Conservation (phyloP, 2,888 invertebrate genomes). For the Athalia cordata region DNA sequence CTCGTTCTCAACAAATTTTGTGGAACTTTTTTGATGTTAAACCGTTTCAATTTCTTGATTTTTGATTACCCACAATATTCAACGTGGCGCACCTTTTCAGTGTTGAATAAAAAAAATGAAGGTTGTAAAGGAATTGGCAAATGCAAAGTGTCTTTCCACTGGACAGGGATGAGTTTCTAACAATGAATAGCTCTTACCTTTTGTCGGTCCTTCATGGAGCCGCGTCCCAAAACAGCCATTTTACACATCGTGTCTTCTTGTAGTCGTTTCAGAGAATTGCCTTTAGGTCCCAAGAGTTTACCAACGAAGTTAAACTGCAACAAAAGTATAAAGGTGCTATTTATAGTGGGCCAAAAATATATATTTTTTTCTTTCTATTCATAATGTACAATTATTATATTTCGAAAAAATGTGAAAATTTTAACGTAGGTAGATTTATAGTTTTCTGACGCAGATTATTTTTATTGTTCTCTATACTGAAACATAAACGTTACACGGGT, state of each 20-base stretch:
- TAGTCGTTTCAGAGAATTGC: conserved; percentile 91
- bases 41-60: no score
- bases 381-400: conserved; percentile 13
- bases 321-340: conserved; percentile 51
- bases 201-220: conserved; percentile 94
- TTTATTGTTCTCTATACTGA: neutral
- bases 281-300: conserved; percentile 94
- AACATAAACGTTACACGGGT: neutral
- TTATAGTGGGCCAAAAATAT: neutral
- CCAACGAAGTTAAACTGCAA: conserved; percentile 96
- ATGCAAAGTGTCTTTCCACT: conserved; percentile 22
- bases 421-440: no score
- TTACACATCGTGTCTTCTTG: conserved; percentile 97
- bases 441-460: no score
- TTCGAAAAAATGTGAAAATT: neutral
- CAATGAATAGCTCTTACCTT: conserved; percentile 77
- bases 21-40: no score
- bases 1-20: no score
- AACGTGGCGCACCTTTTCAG: neutral
- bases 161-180: conserved; percentile 14
- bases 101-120: conserved; percentile 4
- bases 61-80: no score
- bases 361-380: neutral
- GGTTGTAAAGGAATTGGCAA: conserved; percentile 15
- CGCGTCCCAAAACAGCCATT: conserved; percentile 95